These are phyloP conservation scores for Gallinago nigripennis DNA, from an alignment of 2,797 vertebrate species.

Conservation along the genomic window DNA sequence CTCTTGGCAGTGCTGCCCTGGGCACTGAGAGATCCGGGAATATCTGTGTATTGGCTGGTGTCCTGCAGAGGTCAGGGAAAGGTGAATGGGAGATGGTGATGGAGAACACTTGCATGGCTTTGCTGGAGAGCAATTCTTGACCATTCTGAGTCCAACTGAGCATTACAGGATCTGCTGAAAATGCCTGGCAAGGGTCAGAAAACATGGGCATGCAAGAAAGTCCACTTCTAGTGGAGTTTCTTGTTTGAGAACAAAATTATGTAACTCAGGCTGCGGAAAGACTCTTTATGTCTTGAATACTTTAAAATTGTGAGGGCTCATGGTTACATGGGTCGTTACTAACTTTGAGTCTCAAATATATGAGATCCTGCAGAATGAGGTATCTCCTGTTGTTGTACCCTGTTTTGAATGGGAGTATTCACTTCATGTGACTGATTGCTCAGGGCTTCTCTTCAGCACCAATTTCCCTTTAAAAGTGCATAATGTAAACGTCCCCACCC, in stretches of 20 bases:
- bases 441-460: background rate
- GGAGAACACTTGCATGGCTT: background rate
- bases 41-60: background rate
- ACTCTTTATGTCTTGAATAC: background rate
- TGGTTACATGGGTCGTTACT: rapidly evolving
- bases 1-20: background rate
- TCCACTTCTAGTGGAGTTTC: background rate
- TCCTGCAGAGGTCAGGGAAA: background rate
- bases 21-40: background rate
- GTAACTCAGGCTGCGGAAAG: background rate
- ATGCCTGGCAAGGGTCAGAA: background rate
- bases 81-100: background rate
- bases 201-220: rapidly evolving
- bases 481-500: background rate
- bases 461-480: background rate
- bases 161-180: background rate
- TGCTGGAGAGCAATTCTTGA: background rate
- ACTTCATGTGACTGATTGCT: background rate
- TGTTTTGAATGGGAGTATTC: background rate
- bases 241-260: background rate
- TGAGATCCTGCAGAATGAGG: background rate
- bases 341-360: background rate
- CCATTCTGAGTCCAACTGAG: background rate
- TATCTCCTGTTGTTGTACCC: background rate
- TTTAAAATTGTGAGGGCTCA: background rate